Percentiles rank a stretch among this genome's conserved stretches.
Evolutionary conservation across 2,113 vertebrate genomes (phyloP).

Genomic region (Rhadina sibilatrix): DNA sequence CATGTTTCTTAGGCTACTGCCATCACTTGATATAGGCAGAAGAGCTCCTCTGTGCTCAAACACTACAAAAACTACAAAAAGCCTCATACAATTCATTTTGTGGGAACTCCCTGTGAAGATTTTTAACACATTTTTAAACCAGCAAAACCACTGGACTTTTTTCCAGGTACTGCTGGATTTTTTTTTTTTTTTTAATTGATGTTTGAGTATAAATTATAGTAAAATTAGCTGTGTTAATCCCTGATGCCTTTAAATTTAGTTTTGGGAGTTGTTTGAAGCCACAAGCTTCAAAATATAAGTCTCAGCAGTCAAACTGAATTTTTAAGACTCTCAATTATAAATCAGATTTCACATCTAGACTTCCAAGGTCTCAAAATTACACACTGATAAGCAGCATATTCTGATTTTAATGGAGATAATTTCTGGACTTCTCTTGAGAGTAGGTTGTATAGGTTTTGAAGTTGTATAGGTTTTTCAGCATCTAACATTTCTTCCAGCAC

Average conservation of each 20-base stretch:
- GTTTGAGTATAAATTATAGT: background rate
- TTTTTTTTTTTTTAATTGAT: background rate
- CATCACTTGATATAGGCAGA: background rate
- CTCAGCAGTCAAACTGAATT: background rate
- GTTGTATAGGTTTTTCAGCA: background rate
- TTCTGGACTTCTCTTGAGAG: background rate
- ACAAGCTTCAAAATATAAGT: background rate
- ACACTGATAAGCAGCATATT: background rate
- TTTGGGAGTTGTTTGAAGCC: background rate
- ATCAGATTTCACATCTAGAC: background rate
- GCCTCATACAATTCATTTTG: background rate
- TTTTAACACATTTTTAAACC: background rate
- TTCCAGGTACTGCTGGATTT: background rate
- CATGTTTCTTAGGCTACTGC: background rate
- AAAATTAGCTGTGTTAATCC: background rate
- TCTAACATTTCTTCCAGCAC: background rate
- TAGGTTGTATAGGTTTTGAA: background rate
- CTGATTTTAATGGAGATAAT: background rate
- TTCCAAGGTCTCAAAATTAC: background rate
- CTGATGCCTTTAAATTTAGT: background rate
- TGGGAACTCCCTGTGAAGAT: background rate
- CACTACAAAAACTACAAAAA: background rate
- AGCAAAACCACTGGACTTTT: background rate
- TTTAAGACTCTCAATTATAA: background rate
- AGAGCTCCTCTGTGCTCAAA: background rate